Evolutionary conservation across 1,140 invertebrate genomes (phyloP).

Genomic region (Periplaneta americana): DNA sequence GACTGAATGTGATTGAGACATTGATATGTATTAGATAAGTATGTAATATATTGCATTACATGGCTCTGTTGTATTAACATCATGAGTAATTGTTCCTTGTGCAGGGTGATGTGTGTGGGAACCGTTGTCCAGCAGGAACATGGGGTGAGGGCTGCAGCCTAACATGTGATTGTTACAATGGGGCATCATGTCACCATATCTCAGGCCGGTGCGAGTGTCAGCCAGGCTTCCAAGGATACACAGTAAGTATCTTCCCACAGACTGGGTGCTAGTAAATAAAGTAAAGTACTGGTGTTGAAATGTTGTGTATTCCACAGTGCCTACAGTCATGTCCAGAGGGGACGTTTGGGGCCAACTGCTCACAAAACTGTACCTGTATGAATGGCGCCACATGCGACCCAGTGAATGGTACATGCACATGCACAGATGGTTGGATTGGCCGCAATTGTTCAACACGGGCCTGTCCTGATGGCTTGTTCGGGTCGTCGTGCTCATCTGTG

Average conservation of each 20-base stretch:
- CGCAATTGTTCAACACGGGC: conserved; percentile 57
- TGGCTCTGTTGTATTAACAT: too few relatives aligned
- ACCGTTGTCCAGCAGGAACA: conserved; percentile 61
- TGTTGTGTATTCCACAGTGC: too few relatives aligned
- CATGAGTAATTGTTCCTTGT: too few relatives aligned
- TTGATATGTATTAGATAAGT: too few relatives aligned
- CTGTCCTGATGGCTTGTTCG: conserved; percentile 61
- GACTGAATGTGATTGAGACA: too few relatives aligned
- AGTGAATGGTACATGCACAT: conserved; percentile 63
- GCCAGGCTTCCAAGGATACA: conserved; percentile 67
- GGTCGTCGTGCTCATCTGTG: conserved; percentile 59
- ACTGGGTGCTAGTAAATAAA: background rate
- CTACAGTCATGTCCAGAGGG: conserved; percentile 68
- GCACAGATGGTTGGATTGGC: conserved; percentile 71
- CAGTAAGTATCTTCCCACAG: conserved; percentile 48
- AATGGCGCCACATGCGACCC: conserved; percentile 69
- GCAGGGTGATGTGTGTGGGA: conserved; percentile 66
- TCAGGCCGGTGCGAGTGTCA: conserved; percentile 69
- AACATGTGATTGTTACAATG: conserved; percentile 84
- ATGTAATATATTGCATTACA: too few relatives aligned
- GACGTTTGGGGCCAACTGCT: conserved; percentile 72
- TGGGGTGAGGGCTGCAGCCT: conserved; percentile 71
- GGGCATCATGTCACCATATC: conserved; percentile 71
- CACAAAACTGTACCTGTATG: conserved; percentile 63
- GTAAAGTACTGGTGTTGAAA: too few relatives aligned